Base-by-base conservation (phyloP, 2,113 vertebrate species). In the Sapajus apella region DNA sequence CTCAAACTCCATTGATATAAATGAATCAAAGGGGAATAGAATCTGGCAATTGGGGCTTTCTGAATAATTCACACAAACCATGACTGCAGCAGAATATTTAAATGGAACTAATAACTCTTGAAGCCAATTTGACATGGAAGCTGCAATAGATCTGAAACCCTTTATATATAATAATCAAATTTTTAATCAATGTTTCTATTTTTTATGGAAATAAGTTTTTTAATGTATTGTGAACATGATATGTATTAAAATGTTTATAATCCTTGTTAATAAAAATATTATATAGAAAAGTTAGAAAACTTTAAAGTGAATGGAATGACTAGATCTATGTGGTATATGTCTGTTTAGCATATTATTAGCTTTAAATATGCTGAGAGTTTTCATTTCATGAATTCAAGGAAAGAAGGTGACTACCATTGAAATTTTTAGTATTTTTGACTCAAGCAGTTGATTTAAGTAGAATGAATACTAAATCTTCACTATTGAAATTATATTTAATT, bases 381-480 rank as follows among this genome's bases (percentile, higher is more conserved):
- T 90, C 3, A 56, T 83, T 80, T 94, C 45, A 79, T 64, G 5
- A 77, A 83, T 91, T 82, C 55, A 91, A 90, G 81, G 37, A 85
- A 96, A 90, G 37, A 95, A 95, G 9, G 58, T 84, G 68, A 47
- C 45, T 93, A 35, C 11, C 55, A 68, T 5, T 75, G 52, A 80
- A 83, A 90, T 45, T 77, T 89, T 89, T 92, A 85, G 20, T n/a
- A 4, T 89, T 94, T 95, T 87, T 21, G 70, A 80, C 35, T 75
- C 40, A 73, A 97, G 52, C 37, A 96, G 35, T 92, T 84, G 90
- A 30, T 90, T 87, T 86, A 87, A 92, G 20, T 50, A 73, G 50
- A 92, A 95, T 87, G 16, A 94, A 83, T 75, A 35, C 25, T 73
- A 94, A 82, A 25, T 87, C 18, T 87, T 8, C n/a, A 40, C n/a